Conservation (phyloP, 2,888 invertebrate species). For the Alloplasta piceator region DNA sequence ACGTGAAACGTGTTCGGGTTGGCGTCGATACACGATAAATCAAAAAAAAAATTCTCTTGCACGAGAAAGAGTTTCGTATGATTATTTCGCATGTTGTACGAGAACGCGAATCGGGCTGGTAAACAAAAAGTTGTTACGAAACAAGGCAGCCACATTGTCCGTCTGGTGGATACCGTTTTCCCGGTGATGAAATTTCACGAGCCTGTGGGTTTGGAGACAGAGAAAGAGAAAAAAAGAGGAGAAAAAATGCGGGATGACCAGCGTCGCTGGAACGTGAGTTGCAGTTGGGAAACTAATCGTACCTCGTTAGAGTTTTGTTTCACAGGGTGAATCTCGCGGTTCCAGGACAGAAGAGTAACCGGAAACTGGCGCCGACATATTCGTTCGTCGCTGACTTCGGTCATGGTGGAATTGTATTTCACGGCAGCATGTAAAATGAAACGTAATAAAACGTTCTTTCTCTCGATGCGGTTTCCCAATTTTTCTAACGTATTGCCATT, state of each 20-base stretch:
- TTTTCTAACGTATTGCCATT: no score
- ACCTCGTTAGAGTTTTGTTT: conserved; percentile 58
- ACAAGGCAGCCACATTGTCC: no score
- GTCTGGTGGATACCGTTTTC: no score
- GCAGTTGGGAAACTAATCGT: conserved; percentile 55
- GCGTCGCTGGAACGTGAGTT: conserved; percentile 15
- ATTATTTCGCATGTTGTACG: no score
- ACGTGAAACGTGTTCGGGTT: no score
- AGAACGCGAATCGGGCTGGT: no score
- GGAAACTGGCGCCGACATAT: conserved; percentile 24
- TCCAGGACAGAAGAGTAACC: conserved; percentile 37
- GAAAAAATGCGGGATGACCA: not conserved
- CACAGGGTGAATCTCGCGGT: conserved; percentile 37
- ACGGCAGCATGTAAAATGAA: conserved; percentile 16
- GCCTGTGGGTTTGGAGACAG: not conserved
- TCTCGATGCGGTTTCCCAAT: no score
- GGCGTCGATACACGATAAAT: no score
- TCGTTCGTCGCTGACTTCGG: conserved; percentile 8
- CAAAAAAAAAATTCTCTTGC: no score
- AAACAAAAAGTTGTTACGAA: no score
- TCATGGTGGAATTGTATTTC: conserved; percentile 42
- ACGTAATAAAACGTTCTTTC: not conserved
- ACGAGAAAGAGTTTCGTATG: no score
- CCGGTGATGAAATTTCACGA: not conserved
- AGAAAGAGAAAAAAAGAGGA: conserved; percentile 24